A percentile compares a stretch with the other conserved stretches of the same genome.
Evolutionary conservation across 2,797 vertebrate species (phyloP).

Genomic region (Parauchenoglanis punctatus): DNA sequence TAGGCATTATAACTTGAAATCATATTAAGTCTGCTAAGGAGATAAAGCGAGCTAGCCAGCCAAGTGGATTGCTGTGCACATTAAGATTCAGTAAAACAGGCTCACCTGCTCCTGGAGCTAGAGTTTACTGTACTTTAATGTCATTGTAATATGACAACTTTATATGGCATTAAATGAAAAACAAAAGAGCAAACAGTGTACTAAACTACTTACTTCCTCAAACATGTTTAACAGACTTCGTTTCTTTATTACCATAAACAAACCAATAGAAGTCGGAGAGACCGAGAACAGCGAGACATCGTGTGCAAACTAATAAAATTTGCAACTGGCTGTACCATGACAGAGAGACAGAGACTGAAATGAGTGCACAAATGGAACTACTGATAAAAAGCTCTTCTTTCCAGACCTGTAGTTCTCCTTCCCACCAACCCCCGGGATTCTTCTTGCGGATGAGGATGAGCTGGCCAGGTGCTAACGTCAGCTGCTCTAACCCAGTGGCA

Average conservation of each 20-base stretch:
- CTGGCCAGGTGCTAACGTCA: conserved; percentile 94
- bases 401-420: conserved; percentile 94
- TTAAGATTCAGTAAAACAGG: not conserved
- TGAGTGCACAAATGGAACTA: not conserved
- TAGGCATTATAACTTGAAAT: not conserved
- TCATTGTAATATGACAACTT: not conserved
- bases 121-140: not conserved
- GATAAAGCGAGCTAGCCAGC: not conserved
- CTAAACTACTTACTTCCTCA: not conserved
- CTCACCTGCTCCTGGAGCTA: not conserved
- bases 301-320: not conserved
- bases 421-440: conserved; percentile 99
- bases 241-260: not conserved
- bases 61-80: not conserved
- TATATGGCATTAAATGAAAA: not conserved
- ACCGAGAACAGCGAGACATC: not conserved
- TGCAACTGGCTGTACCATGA: too few species aligned
- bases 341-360: not conserved
- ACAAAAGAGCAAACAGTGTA: not conserved
- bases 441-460: conserved; percentile 97
- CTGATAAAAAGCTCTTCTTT: not conserved
- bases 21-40: not conserved
- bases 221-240: not conserved
- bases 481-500: conserved; percentile 92
- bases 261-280: not conserved